A percentile compares a stretch with the other conserved stretches of the same genome.
Evolutionary conservation across 1,140 invertebrate species (phyloP).

Genomic region (Danaus plexippus): DNA sequence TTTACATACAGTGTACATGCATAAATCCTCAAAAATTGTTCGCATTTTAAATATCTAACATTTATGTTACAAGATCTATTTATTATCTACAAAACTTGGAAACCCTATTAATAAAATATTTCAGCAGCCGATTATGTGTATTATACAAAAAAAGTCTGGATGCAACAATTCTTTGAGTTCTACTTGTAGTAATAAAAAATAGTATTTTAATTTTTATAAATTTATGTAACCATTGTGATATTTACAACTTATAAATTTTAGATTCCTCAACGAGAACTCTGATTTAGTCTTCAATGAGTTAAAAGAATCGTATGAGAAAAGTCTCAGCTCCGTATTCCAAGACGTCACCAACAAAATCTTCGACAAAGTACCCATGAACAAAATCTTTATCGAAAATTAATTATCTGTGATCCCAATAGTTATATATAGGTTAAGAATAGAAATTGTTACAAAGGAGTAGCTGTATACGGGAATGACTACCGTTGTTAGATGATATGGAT

Average conservation of each 20-base stretch:
- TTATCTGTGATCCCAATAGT: conserved; percentile 23
- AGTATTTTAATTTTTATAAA: no score
- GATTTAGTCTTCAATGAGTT: conserved; percentile 77
- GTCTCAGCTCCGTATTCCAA: conserved; percentile 74
- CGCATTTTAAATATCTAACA: no score
- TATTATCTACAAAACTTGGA: no score
- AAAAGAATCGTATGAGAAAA: conserved; percentile 75
- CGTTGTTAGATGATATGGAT: conserved; percentile 22
- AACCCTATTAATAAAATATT: no score
- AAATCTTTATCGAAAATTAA: conserved; percentile 72
- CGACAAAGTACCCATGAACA: conserved; percentile 75
- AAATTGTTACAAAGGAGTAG: conserved; percentile 13
- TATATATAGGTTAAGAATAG: conserved; percentile 11
- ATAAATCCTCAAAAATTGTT: no score
- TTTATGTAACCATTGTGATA: neutral
- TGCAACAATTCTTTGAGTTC: no score
- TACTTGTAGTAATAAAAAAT: no score
- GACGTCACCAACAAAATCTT: conserved; percentile 77
- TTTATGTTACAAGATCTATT: no score
- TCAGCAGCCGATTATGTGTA: no score
- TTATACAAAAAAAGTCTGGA: no score
- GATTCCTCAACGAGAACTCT: conserved; percentile 78
- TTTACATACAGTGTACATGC: no score
- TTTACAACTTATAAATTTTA: conserved; percentile 25
- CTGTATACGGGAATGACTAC: neutral